Evolutionary conservation across 2,797 vertebrate species (phyloP), one percentile per base, ranked within the genome.

Genomic region (Carcharodon carcharias): DNA sequence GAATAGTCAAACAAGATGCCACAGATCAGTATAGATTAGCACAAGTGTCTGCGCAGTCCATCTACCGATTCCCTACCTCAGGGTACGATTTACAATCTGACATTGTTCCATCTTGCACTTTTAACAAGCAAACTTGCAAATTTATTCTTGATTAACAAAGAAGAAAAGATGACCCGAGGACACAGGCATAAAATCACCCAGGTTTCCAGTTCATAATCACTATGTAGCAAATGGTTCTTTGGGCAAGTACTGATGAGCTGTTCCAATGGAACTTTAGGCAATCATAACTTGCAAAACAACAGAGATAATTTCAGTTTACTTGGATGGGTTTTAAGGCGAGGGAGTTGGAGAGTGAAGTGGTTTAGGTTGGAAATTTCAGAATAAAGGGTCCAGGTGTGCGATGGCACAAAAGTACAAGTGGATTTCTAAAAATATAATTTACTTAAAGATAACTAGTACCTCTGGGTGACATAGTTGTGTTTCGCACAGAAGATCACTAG

Each of bases 1-100:
- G 97, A 96, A 97, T 45, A 98, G 96, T 96, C 18, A 67, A 65
- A 93, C 91, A 93, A 67, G 91, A 45, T 93, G 89, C 16, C 11
- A 40, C 6, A 40, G 35, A 63, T 35, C 58, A 92, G 61, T 58
- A 65, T 35, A 93, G n/a, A 93, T 23, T 65, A 45, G 21, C 63
- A 50, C 82, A 50, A 85, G 45, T 6, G 23, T 85, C 21, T 85
- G 18, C 8, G 1, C 80, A 8, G 88, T 63, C 35, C 40, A 21
- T 35, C 56, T 6, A 91, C 1, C 18, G 7, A 65, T 45, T 23
- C n/a, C 91, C 56, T 18, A 23, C 4, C 91, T 67, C 3, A 67
- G 21, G n/a, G 40, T 16, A 65, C 9, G 61, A 12, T 91, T 45
- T 40, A 2, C 67, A 65, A 93, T 40, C 26, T 45, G 23, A 85